These are phyloP conservation scores for Zaprionus ornatus DNA, from an alignment of 1,140 invertebrate species.

Conservation along the genomic window DNA sequence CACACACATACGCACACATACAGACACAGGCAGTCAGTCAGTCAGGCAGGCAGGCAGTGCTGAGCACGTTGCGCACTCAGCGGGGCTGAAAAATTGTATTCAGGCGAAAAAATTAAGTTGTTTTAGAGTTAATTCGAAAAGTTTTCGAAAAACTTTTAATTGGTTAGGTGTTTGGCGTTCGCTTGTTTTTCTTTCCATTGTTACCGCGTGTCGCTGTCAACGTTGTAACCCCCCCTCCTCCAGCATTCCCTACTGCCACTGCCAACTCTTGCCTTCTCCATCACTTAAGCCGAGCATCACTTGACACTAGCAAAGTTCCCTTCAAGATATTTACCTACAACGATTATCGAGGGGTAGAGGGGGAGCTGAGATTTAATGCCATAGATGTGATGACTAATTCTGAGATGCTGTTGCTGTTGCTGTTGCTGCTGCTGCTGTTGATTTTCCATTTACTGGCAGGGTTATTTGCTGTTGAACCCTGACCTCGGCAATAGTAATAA, in stretches of 20 bases:
- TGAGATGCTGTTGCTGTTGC: neutral
- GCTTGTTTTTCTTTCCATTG: constrained; percentile 19
- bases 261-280: neutral
- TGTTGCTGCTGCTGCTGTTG: neutral
- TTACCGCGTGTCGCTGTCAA: constrained; percentile 9
- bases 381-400: neutral
- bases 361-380: neutral
- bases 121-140: constrained; percentile 67
- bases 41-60: neutral
- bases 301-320: constrained; percentile 18
- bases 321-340: neutral
- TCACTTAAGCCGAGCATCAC: constrained; percentile 20
- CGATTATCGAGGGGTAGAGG: neutral
- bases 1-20: constrained; percentile 9
- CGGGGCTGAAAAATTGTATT: neutral
- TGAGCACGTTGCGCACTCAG: neutral
- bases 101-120: constrained; percentile 55
- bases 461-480: constrained; percentile 5
- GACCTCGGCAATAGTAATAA: constrained; percentile 45
- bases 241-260: no score
- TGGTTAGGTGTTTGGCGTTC: constrained; percentile 58
- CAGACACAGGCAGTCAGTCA: neutral
- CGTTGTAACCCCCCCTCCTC: neutral
- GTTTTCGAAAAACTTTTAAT: constrained; percentile 63
- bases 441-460: neutral